These are phyloP conservation scores for Paradisaea rubra DNA, from an alignment of 2,113 vertebrate species.

Conservation along the genomic window DNA sequence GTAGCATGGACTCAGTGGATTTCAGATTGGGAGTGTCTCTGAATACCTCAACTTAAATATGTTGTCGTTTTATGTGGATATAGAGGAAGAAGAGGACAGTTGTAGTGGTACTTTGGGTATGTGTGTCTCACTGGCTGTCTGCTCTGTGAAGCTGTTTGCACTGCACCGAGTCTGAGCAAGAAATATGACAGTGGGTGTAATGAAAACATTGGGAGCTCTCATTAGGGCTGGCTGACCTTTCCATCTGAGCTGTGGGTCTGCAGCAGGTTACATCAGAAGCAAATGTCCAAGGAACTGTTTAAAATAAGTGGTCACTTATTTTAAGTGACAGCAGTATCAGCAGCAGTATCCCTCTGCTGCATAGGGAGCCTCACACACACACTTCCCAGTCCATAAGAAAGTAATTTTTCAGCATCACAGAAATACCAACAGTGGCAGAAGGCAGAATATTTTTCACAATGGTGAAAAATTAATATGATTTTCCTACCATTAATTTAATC, in stretches of 20 bases:
- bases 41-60: not conserved
- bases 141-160: not conserved
- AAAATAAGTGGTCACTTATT: not conserved
- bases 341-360: not conserved
- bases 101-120: not conserved
- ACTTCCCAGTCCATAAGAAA: not conserved
- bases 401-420: not conserved
- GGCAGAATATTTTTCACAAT: not conserved
- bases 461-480: not conserved
- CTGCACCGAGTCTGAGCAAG: not conserved
- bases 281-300: not conserved
- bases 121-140: not conserved
- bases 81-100: not conserved
- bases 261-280: not conserved
- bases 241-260: not conserved
- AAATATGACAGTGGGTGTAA: not conserved
- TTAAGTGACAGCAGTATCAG: not conserved
- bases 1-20: not conserved
- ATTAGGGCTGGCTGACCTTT: constrained; percentile 35
- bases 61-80: not conserved
- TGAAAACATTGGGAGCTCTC: not conserved
- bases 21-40: not conserved
- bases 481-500: not conserved
- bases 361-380: not conserved
- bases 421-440: not conserved